phyloP scores from a whole-genome alignment of 2,888 invertebrate genomes.

The Allolobophora icterica region DNA sequence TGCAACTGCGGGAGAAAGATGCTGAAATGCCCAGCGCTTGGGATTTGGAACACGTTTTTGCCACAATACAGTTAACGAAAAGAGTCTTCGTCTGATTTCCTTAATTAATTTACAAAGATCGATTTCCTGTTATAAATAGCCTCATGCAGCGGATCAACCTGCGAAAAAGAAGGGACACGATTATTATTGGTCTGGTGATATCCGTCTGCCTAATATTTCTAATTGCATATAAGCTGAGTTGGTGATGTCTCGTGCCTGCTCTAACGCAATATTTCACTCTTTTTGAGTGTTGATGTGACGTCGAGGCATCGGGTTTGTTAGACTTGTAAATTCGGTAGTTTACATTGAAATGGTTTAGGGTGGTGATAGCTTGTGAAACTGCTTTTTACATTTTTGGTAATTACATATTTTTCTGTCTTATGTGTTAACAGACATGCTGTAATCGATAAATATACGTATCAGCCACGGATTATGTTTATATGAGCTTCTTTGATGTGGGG shows the following conservation, averaged over 20 bases:
- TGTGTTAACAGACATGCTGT: not conserved
- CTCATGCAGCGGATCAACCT: slow-evolving; percentile 90
- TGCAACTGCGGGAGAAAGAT: not conserved
- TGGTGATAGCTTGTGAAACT: slow-evolving; percentile 17
- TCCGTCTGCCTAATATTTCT: slow-evolving; percentile 88
- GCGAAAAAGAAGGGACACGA: slow-evolving; percentile 89
- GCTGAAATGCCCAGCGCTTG: no score
- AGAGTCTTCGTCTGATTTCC: slow-evolving; percentile 32
- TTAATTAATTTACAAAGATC: slow-evolving; percentile 61
- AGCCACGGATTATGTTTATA: not conserved
- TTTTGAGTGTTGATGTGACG: not conserved
- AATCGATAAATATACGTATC: not conserved
- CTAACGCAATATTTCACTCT: not conserved
- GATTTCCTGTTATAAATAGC: slow-evolving; percentile 75
- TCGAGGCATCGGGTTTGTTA: not conserved
- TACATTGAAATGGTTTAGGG: not conserved
- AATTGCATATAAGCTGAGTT: slow-evolving; percentile 56
- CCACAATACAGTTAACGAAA: not conserved
- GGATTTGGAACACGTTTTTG: not conserved
- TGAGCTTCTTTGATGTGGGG: not conserved
- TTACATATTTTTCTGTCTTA: not conserved
- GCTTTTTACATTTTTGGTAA: not conserved
- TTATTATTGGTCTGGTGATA: slow-evolving; percentile 87
- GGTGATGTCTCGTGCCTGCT: not conserved
- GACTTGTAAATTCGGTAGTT: not conserved